Evolutionary conservation across 2,797 vertebrate genomes (phyloP), one percentile per base, ranked within the genome.

Genomic region (Xerus rutilus): DNA sequence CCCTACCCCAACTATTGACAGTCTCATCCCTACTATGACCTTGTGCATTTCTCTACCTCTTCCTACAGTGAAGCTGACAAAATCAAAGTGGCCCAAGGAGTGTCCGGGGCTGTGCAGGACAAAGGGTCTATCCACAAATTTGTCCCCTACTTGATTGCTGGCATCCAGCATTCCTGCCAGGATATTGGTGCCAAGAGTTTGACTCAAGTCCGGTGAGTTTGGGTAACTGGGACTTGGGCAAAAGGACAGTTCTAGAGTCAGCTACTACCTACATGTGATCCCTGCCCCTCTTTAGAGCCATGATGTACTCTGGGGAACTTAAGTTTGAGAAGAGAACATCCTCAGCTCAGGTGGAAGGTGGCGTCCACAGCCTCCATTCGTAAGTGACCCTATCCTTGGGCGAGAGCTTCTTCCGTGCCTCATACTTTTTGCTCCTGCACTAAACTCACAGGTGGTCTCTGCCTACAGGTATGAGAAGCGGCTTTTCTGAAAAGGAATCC

Each of bases 81-180:
- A 98, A 99, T 99, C 91, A 99, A 99, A 98, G 99, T 99, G 70
- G 99, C 99, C 86, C 99, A 99, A 96, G 99, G 99, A 0, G 99
- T 99, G 81, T 99, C 99, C 0, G 99, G 99, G 3, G 99, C 99
- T 0, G 99, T 99, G 92, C 99, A 99, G 97, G 99, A 99, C 98
- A 99, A 99, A 98, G 99, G 99, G 89, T 99, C 99, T 97, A 99
- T 99, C 98, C 99, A 99, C 98, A 99, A 99, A 98, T 99, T 99
- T 95, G 98, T 99, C 87, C 99, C 99, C 0, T 99, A 99, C 98
- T 98, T 99, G 97, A 99, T 99, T 90, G 99, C 99, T 83, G 99
- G 99, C 89, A 99, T 99, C 97, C 99, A 99, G 98, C 99, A 99
- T 98, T 99, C 99, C 94, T 99, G 99, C 97, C 99, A 99, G 98